Conservation (phyloP, 92 coral and sea anemone species). For the Epizoanthus scotinus region DNA sequence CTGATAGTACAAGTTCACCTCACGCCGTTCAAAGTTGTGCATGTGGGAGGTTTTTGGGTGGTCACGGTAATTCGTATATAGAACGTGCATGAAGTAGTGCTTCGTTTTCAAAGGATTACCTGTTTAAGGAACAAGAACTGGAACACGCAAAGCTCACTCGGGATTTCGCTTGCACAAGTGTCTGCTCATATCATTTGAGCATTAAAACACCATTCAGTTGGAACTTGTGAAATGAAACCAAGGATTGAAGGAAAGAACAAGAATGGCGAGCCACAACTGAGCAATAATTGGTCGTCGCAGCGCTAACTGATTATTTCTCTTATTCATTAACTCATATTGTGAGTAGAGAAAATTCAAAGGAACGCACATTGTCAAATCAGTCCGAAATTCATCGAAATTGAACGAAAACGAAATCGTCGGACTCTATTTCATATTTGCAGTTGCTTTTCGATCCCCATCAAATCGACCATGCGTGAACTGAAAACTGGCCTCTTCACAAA, state of each 20-base stretch:
- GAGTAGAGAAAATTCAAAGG: no score
- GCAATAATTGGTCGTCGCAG: neutral
- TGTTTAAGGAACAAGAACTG: neutral
- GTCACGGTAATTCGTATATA: no score
- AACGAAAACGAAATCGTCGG: no score
- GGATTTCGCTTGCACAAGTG: conserved; percentile 5
- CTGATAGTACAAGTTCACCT: no score
- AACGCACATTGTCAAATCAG: neutral
- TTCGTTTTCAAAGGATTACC: neutral
- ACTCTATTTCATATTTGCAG: neutral
- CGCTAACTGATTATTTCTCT: neutral
- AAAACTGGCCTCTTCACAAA: conserved; percentile 3
- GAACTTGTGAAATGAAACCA: neutral
- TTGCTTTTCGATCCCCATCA: neutral
- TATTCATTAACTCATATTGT: neutral
- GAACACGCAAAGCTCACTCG: neutral
- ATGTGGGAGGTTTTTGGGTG: no score
- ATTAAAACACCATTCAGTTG: neutral
- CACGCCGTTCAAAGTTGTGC: no score
- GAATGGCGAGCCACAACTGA: neutral
- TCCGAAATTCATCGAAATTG: neutral
- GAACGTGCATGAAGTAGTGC: neutral
- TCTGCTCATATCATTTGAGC: neutral
- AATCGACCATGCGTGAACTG: conserved; percentile 22
- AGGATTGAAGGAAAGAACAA: conserved; percentile 5